Evolutionary conservation across 2,888 invertebrate species (phyloP), one percentile per base, ranked within the genome.

Genomic region (Drosophila nr. fundita): DNA sequence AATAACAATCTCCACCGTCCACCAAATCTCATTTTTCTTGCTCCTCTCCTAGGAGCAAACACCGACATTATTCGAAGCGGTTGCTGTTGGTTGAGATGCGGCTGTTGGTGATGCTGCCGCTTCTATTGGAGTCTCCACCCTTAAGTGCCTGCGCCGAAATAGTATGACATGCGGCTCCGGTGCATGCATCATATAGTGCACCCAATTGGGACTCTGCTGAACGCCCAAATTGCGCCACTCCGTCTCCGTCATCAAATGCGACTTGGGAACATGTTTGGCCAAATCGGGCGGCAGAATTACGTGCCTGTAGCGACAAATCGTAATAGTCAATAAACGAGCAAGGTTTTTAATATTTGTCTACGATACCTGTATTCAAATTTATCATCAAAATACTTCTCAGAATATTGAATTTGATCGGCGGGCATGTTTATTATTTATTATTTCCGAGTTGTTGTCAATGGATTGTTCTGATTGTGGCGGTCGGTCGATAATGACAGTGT

Each of bases 171-270:
- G 98, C 0, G 98, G 98, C 90, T 98, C 98, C 48, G 98, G 98
- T 27, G 96, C 95, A 92, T 99, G 98, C 80, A 97, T 95, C 97
- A 93, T 93, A 52, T 93, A 93, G 69, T 93, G 93, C 1, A 93
- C 87, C 97, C 97, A 97, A 57, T 97, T 97, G 0, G 97, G 98
- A 91, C 98, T 98, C 92, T 98, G 98, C 91, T 98, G 98, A 0
- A 99, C 98, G 0, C 98, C 98, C 2, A 99, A 94, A 93, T 97
- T 97, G 71, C 98, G 94, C 98, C 99, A 99, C 93, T 99, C 98
- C 0, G 97, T 96, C 94, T 99, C 99, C 0, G 97, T 96, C 98
- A 99, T 98, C 55, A 98, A 94, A 91, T 98, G 98, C 0, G 96
- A 96, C 91, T 97, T 96, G 1, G 98, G 98, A 0, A 98, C 98